Base-by-base conservation (phyloP, 2,113 vertebrate species). In the Gymnocephalus cernua region DNA sequence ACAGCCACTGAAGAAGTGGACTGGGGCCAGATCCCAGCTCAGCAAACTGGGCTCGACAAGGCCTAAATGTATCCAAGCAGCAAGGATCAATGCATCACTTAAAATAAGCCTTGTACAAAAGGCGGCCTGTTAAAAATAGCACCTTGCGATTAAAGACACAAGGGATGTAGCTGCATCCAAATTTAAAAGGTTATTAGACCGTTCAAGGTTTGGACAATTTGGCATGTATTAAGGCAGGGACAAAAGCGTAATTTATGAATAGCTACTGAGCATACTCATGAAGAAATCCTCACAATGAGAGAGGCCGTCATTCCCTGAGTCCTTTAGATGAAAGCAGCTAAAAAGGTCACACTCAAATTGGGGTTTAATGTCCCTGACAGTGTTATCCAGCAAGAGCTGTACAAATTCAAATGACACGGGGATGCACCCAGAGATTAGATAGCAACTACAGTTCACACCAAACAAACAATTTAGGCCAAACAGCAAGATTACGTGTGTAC, bases 261-360 rank as follows among this genome's bases (percentile, higher is more conserved):
- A 65, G 35, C 74, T 45, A 51, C 66, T 48, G 65, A 83, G 83
- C 65, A 79, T 48, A 80, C 29, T 64, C 9, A 32, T 38, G 62
- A 64, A 56, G 27, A 83, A 84, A 84, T 78, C 56, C 56, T 66
- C 62, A 74, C 63, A 85, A 58, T 67, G 32, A 86, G 47, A 68
- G 53, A 51, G 27, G 59, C 68, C 10, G 65, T 56, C 18, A 80
- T 74, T 80, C 38, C 57, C 63, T 11, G 29, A 77, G 59, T 83
- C 44, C 19, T 64, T 75, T 62, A 71, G 79, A 88, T 86, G 80
- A 92, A 85, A 71, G 61, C 59, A 85, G 57, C 77, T 74, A 69
- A 84, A 92, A 93, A 92, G 87, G 89, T 92, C 91, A 90, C 44
- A 79, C 54, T 85, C 57, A 87, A 89, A 85, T 77, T 80, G 59